A percentile compares a stretch with the other conserved stretches of the same genome.
Conservation (phyloP, 2,888 invertebrate species). For the Archaeoteleia sp. region DNA sequence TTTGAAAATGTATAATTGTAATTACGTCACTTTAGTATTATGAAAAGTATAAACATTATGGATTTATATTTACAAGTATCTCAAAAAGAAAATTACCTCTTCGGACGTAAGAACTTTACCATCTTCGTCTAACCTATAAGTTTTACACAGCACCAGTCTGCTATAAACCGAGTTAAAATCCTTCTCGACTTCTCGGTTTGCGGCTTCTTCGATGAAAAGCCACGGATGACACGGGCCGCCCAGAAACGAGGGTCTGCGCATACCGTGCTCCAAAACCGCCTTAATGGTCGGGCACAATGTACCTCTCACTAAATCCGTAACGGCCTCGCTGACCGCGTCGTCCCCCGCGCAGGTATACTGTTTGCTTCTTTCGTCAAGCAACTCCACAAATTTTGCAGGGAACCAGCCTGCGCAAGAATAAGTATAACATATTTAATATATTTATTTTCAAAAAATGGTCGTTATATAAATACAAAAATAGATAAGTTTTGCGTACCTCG, state of each 20-base stretch:
- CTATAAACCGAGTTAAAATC: constrained; percentile 99
- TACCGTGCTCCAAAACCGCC: constrained; percentile 95
- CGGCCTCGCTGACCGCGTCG: constrained; percentile 96
- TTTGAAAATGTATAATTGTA: too few species aligned
- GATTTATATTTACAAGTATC: too few species aligned
- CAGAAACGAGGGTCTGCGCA: constrained; percentile 90
- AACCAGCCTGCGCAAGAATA: constrained; percentile 85
- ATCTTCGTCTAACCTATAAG: constrained; percentile 98
- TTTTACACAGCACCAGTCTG: constrained; percentile 96
- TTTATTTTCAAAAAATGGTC: too few species aligned
- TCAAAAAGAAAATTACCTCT: too few species aligned
- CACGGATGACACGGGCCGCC: constrained; percentile 98
- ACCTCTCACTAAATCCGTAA: constrained; percentile 97
- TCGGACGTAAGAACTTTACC: constrained; percentile 99
- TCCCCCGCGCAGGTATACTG: constrained; percentile 95
- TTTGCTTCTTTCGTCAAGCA: constrained; percentile 96
- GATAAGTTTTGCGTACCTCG: constrained; percentile 81
- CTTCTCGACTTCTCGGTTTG: constrained; percentile 96
- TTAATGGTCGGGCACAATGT: constrained; percentile 94
- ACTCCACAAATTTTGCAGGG: constrained; percentile 96
- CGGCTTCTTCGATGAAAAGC: constrained; percentile 98
- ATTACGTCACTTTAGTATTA: too few species aligned
- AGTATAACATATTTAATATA: constrained; percentile 12
- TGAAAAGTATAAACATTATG: too few species aligned
- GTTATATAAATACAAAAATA: too few species aligned